phyloP scores from a whole-genome alignment of 2,797 vertebrate genomes.

The Betta splendens region DNA sequence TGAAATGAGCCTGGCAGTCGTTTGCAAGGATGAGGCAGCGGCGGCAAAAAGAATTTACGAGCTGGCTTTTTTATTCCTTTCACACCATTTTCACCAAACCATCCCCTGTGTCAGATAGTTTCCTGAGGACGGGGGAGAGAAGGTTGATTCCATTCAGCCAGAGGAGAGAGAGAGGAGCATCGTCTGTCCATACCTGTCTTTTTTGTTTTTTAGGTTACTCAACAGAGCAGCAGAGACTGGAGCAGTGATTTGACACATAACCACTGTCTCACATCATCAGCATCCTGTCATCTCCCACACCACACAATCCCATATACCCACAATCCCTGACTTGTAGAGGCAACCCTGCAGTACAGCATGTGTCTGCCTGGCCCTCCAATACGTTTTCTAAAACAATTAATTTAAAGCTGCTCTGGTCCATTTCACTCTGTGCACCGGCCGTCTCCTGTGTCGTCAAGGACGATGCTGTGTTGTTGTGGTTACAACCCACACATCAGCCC shows the following conservation, averaged over 20 bases:
- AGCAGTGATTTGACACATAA: constrained; percentile 66
- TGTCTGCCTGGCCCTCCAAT: constrained; percentile 16
- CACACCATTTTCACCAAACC: constrained; percentile 34
- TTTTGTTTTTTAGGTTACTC: constrained; percentile 54
- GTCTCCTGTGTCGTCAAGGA: too few species aligned
- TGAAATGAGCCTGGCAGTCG: constrained; percentile 53
- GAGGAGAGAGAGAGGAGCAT: constrained; percentile 37
- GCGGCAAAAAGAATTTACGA: constrained; percentile 36
- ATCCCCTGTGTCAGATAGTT: constrained; percentile 47
- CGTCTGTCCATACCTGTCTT: constrained; percentile 49
- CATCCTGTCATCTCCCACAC: constrained; percentile 45
- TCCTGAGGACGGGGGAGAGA: constrained; percentile 18
- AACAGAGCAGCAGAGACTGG: constrained; percentile 49
- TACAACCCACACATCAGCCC: too few species aligned
- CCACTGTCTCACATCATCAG: constrained; percentile 67
- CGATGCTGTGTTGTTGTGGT: too few species aligned
- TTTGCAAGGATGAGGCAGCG: constrained; percentile 33
- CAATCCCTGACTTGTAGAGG: constrained; percentile 14
- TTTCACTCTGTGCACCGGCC: too few species aligned
- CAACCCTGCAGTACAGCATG: neutral
- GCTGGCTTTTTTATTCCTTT: constrained; percentile 13
- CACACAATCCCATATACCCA: constrained; percentile 5
- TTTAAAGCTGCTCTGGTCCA: too few species aligned
- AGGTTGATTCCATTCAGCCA: constrained; percentile 40
- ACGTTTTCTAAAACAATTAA: too few species aligned